These are phyloP conservation scores for Stylophora pistillata DNA, from an alignment of 64 coral and sea anemone species.

Conservation along the genomic window DNA sequence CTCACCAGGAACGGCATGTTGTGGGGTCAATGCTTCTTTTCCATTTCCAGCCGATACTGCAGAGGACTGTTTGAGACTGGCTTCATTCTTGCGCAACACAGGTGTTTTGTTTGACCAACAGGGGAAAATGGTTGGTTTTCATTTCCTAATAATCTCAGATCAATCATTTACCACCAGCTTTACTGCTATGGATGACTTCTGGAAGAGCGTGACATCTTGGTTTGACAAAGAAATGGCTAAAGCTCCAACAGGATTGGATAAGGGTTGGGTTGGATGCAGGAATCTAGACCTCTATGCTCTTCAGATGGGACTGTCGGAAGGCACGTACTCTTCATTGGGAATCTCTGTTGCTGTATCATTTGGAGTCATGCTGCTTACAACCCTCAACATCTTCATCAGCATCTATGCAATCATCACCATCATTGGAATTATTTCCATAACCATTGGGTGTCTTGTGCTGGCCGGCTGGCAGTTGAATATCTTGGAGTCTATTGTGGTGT, in stretches of 20 bases:
- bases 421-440: slow-evolving; percentile 80
- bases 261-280: slow-evolving; percentile 64
- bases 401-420: slow-evolving; percentile 96
- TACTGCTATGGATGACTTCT: slow-evolving; percentile 66
- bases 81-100: background rate
- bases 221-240: slow-evolving; percentile 29
- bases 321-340: slow-evolving; percentile 81
- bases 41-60: slow-evolving; percentile 57
- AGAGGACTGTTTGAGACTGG: slow-evolving; percentile 41
- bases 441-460: slow-evolving; percentile 82
- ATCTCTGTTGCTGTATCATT: slow-evolving; percentile 89
- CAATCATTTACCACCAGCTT: slow-evolving; percentile 54
- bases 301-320: slow-evolving; percentile 49
- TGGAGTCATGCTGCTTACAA: slow-evolving; percentile 83
- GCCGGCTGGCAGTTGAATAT: slow-evolving; percentile 96
- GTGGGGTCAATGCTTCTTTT: slow-evolving; percentile 58
- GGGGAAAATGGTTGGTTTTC: slow-evolving; percentile 37
- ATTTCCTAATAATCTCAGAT: slow-evolving; percentile 23
- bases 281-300: slow-evolving; percentile 63
- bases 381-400: slow-evolving; percentile 91
- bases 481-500: slow-evolving; percentile 94
- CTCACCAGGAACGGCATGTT: background rate
- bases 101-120: slow-evolving; percentile 31
- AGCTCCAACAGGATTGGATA: slow-evolving; percentile 67
- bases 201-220: slow-evolving; percentile 70